Evolutionary conservation across 1,140 invertebrate species (phyloP), one percentile per base, ranked within the genome.

Genomic region (Hydropsyche tenuis): DNA sequence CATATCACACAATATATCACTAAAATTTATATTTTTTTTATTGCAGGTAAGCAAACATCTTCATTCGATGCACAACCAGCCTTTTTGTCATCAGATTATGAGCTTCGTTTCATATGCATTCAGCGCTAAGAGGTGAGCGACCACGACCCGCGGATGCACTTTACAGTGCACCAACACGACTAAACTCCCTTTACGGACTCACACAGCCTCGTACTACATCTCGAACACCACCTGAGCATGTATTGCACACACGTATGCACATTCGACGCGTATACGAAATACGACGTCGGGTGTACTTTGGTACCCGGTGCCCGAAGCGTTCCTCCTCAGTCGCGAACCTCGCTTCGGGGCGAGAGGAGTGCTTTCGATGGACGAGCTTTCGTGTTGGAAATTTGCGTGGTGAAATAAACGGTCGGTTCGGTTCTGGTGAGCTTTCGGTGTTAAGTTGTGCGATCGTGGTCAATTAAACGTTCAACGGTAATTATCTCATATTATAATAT

Each of bases 291-390:
- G 23, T 30, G 7, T 62, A 22, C 56, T 6, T 16, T 12, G 6
- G 56, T 64, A 37, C 62, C 62, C n/a, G 23, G 62, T 4, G 62
- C 27, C 45, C 45, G 45, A 16, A 48, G 45, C 45, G 45, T 7
- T 48, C 45, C 37, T 43, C 37, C 66, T 70, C 68, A 70, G 68
- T 70, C 48, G 68, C 51, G 12, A 70, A 70, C 12, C 16, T 56
- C n/a, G 4, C 48, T 42, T 25, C 30, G 68, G 9, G 6, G 23
- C 18, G 68, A n/a, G n/a, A n/a, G n/a, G n/a, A n/a, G n/a, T n/a
- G n/a, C n/a, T n/a, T n/a, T n/a, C n/a, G n/a, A n/a, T n/a, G n/a
- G n/a, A n/a, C n/a, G n/a, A n/a, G n/a, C n/a, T n/a, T n/a, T n/a
- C n/a, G n/a, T n/a, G n/a, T n/a, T n/a, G n/a, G n/a, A n/a, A n/a